Percentiles rank a stretch among this genome's conserved stretches.
phyloP scores from a whole-genome alignment of 1,140 invertebrate genomes.

The Sinella curviseta region DNA sequence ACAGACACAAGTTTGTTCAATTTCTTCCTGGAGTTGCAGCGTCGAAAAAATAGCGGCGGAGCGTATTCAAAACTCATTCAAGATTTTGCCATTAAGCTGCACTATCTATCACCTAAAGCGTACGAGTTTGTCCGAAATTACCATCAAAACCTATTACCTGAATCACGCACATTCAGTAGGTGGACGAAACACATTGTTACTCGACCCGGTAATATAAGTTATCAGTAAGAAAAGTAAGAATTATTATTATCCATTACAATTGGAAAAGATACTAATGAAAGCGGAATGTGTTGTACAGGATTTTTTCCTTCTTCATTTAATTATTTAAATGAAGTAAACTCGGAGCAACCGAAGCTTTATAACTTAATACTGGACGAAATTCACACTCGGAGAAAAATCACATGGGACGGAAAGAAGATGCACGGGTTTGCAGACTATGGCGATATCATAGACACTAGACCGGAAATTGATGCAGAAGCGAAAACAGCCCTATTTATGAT shows the following conservation, averaged over 20 bases:
- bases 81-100: background rate
- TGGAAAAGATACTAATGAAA: too few species aligned
- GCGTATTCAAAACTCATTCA: background rate
- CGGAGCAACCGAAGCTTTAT: background rate
- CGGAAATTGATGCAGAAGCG: background rate
- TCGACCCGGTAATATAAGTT: too few species aligned
- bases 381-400: background rate
- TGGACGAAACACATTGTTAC: background rate
- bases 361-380: background rate
- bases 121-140: background rate
- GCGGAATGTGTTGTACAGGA: too few species aligned
- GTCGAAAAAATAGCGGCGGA: background rate
- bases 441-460: background rate
- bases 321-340: background rate
- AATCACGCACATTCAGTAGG: background rate
- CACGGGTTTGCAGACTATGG: conserved; percentile 22
- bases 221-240: too few species aligned
- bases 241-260: too few species aligned
- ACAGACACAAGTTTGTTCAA: background rate
- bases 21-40: background rate
- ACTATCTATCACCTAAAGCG: background rate
- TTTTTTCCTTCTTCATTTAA: background rate
- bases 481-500: conserved; percentile 16
- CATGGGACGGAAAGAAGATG: background rate
- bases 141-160: background rate